phyloP scores from a whole-genome alignment of 1,140 invertebrate genomes.

The Drosophila dunni region DNA sequence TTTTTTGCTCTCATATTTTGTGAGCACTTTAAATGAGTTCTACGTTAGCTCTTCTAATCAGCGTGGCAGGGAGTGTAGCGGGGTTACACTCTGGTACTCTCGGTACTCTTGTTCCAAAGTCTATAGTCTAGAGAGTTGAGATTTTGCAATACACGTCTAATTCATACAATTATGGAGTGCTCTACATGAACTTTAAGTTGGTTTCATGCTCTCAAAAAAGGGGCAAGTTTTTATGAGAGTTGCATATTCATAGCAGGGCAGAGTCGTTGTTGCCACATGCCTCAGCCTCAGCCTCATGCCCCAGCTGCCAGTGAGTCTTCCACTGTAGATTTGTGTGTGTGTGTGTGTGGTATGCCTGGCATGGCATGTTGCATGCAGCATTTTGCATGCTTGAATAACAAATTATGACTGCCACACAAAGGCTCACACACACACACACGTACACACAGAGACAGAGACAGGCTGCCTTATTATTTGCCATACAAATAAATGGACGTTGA shows the following conservation, averaged over 20 bases:
- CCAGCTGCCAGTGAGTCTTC: conserved; percentile 30
- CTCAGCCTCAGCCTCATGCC: no score
- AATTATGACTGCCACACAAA: conserved; percentile 80
- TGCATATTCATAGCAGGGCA: conserved; percentile 32
- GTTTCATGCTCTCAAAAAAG: conserved; percentile 14
- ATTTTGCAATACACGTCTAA: conserved; percentile 50
- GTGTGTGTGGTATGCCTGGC: conserved; percentile 32
- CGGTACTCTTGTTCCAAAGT: conserved; percentile 8
- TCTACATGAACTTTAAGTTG: conserved; percentile 56
- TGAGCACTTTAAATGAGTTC: conserved; percentile 18
- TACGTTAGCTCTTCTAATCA: conserved; percentile 19
- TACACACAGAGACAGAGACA: conserved; percentile 31
- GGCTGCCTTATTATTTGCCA: conserved; percentile 74
- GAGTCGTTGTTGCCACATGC: conserved; percentile 27
- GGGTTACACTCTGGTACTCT: background rate
- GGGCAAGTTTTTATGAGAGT: conserved; percentile 29
- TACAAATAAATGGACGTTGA: conserved; percentile 78
- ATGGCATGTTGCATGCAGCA: conserved; percentile 78
- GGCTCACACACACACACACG: conserved; percentile 38
- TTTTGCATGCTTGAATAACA: conserved; percentile 82
- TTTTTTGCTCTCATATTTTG: conserved; percentile 11
- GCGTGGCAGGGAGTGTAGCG: conserved; percentile 1
- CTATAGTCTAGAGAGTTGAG: no score
- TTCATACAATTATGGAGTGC: conserved; percentile 61
- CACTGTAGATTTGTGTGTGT: background rate